Conservation (phyloP, 2,888 invertebrate genomes). For the Podotricha telesiphe region DNA sequence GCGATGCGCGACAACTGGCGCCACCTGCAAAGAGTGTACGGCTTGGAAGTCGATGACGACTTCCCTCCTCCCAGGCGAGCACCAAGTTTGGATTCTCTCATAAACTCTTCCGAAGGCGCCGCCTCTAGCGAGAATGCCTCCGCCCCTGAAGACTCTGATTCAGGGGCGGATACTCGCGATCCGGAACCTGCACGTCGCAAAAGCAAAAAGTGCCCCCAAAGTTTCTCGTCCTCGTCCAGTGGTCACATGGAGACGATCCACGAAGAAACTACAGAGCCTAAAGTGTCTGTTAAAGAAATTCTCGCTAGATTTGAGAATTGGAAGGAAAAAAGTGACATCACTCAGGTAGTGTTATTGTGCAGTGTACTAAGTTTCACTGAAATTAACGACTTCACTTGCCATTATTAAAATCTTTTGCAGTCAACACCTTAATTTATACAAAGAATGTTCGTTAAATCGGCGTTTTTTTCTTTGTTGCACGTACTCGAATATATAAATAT, state of each 20-base stretch:
- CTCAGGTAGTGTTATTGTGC: slow-evolving; percentile 50
- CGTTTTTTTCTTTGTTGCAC: neutral
- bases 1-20: slow-evolving; percentile 84
- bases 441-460: slow-evolving; percentile 3
- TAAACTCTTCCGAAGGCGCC: slow-evolving; percentile 87
- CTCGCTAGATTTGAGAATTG: slow-evolving; percentile 91
- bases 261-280: slow-evolving; percentile 90
- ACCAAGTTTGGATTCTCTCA: slow-evolving; percentile 87
- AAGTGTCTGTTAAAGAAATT: slow-evolving; percentile 92
- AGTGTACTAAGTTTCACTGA: slow-evolving; percentile 20
- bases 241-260: slow-evolving; percentile 92
- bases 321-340: slow-evolving; percentile 73
- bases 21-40: slow-evolving; percentile 78
- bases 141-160: slow-evolving; percentile 85
- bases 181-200: slow-evolving; percentile 65
- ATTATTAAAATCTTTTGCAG: slow-evolving; percentile 2
- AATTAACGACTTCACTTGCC: slow-evolving; percentile 9
- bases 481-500: slow-evolving; percentile 3
- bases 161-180: slow-evolving; percentile 86
- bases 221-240: slow-evolving; percentile 83
- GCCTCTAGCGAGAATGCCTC: slow-evolving; percentile 85
- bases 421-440: neutral
- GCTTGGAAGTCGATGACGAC: slow-evolving; percentile 73
- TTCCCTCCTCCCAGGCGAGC: slow-evolving; percentile 70
- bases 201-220: slow-evolving; percentile 74